Evolutionary conservation across 2,113 vertebrate species (phyloP).

Genomic region (Trachemys scripta): DNA sequence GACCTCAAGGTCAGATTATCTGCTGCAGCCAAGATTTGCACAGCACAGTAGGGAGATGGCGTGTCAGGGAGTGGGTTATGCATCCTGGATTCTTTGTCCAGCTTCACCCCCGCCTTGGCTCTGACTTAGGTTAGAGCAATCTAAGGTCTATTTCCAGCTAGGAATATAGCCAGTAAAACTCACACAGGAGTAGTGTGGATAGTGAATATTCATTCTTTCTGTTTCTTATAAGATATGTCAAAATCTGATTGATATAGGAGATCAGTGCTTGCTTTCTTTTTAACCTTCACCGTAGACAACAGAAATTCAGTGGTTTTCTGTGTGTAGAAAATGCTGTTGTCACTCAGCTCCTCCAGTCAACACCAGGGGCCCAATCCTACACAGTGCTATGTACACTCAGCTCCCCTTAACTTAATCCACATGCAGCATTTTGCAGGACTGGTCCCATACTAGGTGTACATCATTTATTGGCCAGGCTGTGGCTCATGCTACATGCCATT

Average conservation of each 20-base stretch:
- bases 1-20: neutral
- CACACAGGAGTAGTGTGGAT: neutral
- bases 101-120: too few species aligned
- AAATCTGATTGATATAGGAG: neutral
- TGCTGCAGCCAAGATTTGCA: neutral
- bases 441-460: neutral
- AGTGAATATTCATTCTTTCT: neutral
- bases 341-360: neutral
- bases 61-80: neutral
- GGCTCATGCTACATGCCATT: neutral
- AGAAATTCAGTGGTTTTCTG: neutral
- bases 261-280: neutral
- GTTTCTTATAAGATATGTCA: neutral
- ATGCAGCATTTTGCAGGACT: neutral
- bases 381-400: neutral
- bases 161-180: neutral
- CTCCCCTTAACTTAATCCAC: neutral
- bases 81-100: too few species aligned
- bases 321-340: neutral
- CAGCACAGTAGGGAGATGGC: fast-evolving
- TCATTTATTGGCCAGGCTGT: neutral
- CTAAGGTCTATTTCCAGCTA: too few species aligned
- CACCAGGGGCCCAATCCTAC: neutral
- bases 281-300: neutral
- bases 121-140: too few species aligned